phyloP scores from a whole-genome alignment of 2,113 vertebrate genomes.

The Melanerpes aurifrons region DNA sequence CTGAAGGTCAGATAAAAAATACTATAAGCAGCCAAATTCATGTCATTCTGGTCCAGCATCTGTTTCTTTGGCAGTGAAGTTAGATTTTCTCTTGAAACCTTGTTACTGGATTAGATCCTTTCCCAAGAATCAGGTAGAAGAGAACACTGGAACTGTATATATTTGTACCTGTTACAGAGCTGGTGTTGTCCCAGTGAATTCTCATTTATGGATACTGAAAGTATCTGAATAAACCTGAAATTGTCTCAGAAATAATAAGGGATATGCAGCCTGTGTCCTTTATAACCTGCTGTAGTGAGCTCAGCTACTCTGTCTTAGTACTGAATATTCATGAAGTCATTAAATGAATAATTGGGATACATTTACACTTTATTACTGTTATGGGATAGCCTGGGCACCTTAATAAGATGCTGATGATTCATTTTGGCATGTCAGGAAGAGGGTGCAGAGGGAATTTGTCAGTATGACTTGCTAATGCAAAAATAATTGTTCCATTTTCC shows the following conservation, averaged over 20 bases:
- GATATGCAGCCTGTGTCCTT: slow-evolving; percentile 19
- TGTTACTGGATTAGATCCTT: not conserved
- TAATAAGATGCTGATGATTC: slow-evolving; percentile 70
- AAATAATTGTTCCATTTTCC: slow-evolving; percentile 73
- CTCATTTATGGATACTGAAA: not conserved
- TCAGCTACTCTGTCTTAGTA: slow-evolving; percentile 5
- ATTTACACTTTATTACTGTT: slow-evolving; percentile 66
- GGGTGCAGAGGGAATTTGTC: slow-evolving; percentile 58
- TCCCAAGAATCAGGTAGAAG: not conserved
- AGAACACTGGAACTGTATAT: not conserved
- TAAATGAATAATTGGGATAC: slow-evolving; percentile 69
- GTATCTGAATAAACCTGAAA: slow-evolving; percentile 1
- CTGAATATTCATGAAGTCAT: slow-evolving; percentile 67
- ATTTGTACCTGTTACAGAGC: not conserved
- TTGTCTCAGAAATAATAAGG: not conserved
- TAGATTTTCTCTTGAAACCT: not conserved
- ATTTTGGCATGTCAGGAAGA: slow-evolving; percentile 56
- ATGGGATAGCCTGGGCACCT: slow-evolving; percentile 56
- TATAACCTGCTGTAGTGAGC: slow-evolving; percentile 9
- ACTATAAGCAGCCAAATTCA: not conserved
- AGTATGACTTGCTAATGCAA: slow-evolving; percentile 64
- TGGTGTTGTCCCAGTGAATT: not conserved
- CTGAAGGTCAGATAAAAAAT: not conserved
- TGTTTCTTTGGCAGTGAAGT: not conserved
- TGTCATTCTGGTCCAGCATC: not conserved